Conservation (phyloP, 2,113 vertebrate species). For the Lanius collurio region DNA sequence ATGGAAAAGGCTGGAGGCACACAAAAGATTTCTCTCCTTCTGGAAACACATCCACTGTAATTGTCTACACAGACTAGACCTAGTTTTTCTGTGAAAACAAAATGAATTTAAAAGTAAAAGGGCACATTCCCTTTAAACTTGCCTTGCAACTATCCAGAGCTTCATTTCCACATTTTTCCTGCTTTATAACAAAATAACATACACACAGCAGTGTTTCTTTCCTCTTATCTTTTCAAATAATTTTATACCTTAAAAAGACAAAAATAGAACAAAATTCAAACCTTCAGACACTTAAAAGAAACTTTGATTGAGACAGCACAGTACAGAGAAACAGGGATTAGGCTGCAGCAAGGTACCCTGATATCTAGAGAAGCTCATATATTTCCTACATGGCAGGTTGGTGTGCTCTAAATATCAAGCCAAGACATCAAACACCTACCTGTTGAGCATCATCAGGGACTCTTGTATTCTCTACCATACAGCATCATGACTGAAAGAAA, state of each 20-base stretch:
- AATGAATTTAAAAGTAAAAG: slow-evolving; percentile 48
- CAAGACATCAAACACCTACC: neutral
- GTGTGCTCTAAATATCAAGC: neutral
- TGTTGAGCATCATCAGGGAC: neutral
- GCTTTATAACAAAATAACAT: neutral
- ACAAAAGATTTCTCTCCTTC: slow-evolving; percentile 33
- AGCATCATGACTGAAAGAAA: neutral
- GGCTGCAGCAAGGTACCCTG: neutral
- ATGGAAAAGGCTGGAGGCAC: slow-evolving; percentile 48
- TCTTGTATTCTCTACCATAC: neutral
- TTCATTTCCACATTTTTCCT: slow-evolving; percentile 2
- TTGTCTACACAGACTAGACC: slow-evolving; percentile 27
- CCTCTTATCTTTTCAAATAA: neutral
- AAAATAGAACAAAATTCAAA: neutral
- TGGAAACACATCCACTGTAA: slow-evolving; percentile 52
- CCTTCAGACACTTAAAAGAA: neutral
- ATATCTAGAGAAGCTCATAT: neutral
- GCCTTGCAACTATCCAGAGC: neutral
- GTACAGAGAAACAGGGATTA: neutral
- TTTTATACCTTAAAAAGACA: neutral
- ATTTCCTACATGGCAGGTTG: neutral
- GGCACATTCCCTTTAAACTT: neutral
- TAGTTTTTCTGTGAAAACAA: slow-evolving; percentile 28
- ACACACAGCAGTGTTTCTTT: neutral
- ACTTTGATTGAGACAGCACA: neutral